Evolutionary conservation across 1,140 invertebrate species (phyloP).

Genomic region (Limonius californicus): DNA sequence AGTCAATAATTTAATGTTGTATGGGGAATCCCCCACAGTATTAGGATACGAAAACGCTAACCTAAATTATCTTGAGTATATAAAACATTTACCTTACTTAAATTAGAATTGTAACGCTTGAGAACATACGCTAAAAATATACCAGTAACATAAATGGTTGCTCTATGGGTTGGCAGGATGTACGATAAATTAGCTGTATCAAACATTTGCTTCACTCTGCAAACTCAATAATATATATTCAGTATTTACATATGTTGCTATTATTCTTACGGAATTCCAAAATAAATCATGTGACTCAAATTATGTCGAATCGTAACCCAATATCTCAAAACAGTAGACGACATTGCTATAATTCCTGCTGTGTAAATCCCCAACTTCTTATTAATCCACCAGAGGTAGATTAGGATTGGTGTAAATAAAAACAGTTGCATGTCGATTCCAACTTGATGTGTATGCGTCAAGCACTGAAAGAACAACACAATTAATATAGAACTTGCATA

Average conservation of each 20-base stretch:
- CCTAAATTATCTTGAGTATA: no score
- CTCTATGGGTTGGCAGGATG: conserved; percentile 63
- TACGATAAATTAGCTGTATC: conserved; percentile 69
- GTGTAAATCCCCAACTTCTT: conserved; percentile 55
- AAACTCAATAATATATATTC: conserved; percentile 23
- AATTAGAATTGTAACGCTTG: conserved; percentile 43
- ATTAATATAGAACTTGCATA: no score
- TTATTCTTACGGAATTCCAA: conserved; percentile 72
- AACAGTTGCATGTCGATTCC: conserved; percentile 82
- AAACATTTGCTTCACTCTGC: conserved; percentile 63
- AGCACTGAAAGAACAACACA: conserved; percentile 58
- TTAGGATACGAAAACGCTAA: no score
- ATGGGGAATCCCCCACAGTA: background rate
- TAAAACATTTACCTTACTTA: conserved; percentile 47
- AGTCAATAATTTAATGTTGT: background rate
- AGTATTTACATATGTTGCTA: no score
- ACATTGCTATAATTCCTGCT: conserved; percentile 50
- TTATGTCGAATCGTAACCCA: conserved; percentile 59
- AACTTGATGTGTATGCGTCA: conserved; percentile 66
- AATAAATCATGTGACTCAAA: conserved; percentile 68
- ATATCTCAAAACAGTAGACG: conserved; percentile 63
- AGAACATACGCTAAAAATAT: conserved; percentile 61
- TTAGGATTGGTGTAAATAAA: conserved; percentile 62
- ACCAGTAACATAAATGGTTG: conserved; percentile 69
- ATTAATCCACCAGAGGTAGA: conserved; percentile 63